These are phyloP conservation scores for Paratilapia polleni DNA, from an alignment of 2,113 vertebrate species.

Conservation along the genomic window DNA sequence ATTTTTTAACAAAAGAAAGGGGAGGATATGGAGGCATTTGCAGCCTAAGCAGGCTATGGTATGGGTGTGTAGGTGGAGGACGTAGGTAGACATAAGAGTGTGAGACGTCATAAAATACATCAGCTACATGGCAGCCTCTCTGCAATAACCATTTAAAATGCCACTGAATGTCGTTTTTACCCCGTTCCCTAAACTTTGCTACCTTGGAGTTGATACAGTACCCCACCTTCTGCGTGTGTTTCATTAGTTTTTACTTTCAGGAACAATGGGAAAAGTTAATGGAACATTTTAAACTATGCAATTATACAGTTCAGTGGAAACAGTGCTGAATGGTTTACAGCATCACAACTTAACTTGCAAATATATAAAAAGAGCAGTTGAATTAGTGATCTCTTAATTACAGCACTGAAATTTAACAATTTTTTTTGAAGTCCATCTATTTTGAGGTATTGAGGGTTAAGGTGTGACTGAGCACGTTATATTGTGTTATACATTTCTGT, in stretches of 20 bases:
- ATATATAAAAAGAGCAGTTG: slow-evolving; percentile 15
- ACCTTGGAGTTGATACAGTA: slow-evolving; percentile 28
- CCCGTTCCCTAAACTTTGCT: not conserved
- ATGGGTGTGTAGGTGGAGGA: slow-evolving; percentile 68
- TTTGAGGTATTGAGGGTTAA: not conserved
- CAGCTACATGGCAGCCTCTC: slow-evolving; percentile 19
- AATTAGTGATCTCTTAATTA: not conserved
- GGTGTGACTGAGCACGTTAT: not conserved
- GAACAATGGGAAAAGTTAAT: not conserved
- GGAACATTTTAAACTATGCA: slow-evolving; percentile 10
- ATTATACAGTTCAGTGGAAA: slow-evolving; percentile 12
- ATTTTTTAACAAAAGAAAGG: slow-evolving; percentile 7
- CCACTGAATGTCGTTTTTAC: slow-evolving; percentile 12
- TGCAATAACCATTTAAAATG: not conserved
- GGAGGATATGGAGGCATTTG: slow-evolving; percentile 32
- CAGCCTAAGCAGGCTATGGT: slow-evolving; percentile 54
- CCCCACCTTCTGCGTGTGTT: not conserved
- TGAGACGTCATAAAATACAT: slow-evolving; percentile 28
- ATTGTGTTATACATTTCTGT: slow-evolving; percentile 7
- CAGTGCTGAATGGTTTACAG: not conserved
- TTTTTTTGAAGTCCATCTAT: not conserved
- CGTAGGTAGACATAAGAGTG: slow-evolving; percentile 27
- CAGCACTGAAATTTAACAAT: not conserved
- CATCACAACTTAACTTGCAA: not conserved
- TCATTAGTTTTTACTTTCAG: slow-evolving; percentile 5